Evolutionary conservation across 2,888 invertebrate genomes (phyloP).

Genomic region (Fragum whitleyi): DNA sequence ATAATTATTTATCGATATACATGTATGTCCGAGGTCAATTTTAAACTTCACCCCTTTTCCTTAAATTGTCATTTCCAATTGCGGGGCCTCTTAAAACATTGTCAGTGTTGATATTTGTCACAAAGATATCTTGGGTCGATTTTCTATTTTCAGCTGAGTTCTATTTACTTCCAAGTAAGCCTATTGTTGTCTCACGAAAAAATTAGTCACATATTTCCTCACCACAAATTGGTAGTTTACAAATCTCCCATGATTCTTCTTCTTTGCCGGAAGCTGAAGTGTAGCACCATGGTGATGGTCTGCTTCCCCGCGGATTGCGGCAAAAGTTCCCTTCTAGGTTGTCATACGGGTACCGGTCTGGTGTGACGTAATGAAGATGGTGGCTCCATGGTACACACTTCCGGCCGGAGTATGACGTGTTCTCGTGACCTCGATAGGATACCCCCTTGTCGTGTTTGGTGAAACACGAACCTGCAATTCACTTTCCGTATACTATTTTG

Average conservation of each 20-base stretch:
- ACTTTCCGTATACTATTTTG: no score
- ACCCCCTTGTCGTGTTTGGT: slow-evolving; percentile 37
- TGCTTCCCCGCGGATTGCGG: slow-evolving; percentile 33
- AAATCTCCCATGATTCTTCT: slow-evolving; percentile 34
- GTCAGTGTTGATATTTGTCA: no score
- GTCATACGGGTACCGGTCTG: slow-evolving; percentile 35
- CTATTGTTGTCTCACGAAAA: no score
- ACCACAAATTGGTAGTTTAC: slow-evolving; percentile 34
- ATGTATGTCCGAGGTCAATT: no score
- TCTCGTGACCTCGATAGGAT: slow-evolving; percentile 38
- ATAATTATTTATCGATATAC: no score
- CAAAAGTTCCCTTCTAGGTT: slow-evolving; percentile 37
- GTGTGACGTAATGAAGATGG: slow-evolving; percentile 42
- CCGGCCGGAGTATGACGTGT: slow-evolving; percentile 23
- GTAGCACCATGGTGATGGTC: slow-evolving; percentile 43
- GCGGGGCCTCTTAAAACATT: no score
- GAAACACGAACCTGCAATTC: slow-evolving; percentile 26
- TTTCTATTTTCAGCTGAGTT: no score
- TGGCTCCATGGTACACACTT: slow-evolving; percentile 37
- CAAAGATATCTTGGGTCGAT: no score
- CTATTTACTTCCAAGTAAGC: no score
- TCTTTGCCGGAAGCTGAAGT: slow-evolving; percentile 30
- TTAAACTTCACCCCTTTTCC: no score
- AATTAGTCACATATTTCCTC: slow-evolving; percentile 29
- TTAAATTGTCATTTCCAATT: no score